Evolutionary conservation across 2,797 vertebrate species (phyloP), one percentile per base, ranked within the genome.

Genomic region (Danio aesculapii): DNA sequence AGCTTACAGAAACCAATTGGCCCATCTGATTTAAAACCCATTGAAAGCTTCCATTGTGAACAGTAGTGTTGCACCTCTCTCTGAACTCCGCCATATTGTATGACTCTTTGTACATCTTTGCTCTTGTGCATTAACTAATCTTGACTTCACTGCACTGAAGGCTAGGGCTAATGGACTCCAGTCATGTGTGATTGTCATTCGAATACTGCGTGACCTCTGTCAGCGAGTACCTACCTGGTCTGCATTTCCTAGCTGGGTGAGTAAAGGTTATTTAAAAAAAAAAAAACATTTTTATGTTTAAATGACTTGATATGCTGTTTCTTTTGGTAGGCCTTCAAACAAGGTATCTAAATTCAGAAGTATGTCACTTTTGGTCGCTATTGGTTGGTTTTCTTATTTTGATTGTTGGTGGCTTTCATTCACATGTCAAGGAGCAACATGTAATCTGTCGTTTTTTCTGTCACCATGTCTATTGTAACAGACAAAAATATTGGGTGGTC

Each of bases 141-240:
- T 71, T 85, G 79, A 76, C 73, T 86, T 84, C 70, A 82, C 83
- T 77, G 77, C 90, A 86, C 89, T 92, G 88, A 92, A 99, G 98
- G 98, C 98, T 96, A 98, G 98, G 95, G 98, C 98, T 93, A 99
- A 99, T 82, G 98, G 98, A 86, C 96, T 99, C 81, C 98, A 99
- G 88, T 99, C 98, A 90, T 99, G 98, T 88, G 98, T 99, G 92
- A 93, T 99, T 94, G 96, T 98, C 92, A 99, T 99, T 92, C 96
- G 97, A 81, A 98, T 99, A 91, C 96, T 99, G 85, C 94, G 97
- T 87, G 98, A 99, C 87, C 97, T 99, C 50, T 99, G 98, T 92
- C 97, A 99, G 72, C 92, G 98, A 14, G 97, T 98, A 83, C 96
- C 98, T 3, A 98, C 97, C 4, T 99, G 98, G 98, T 97, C 97